These are phyloP conservation scores for Pantherophis vulpinus DNA, from an alignment of 2,797 vertebrate species.

Conservation along the genomic window DNA sequence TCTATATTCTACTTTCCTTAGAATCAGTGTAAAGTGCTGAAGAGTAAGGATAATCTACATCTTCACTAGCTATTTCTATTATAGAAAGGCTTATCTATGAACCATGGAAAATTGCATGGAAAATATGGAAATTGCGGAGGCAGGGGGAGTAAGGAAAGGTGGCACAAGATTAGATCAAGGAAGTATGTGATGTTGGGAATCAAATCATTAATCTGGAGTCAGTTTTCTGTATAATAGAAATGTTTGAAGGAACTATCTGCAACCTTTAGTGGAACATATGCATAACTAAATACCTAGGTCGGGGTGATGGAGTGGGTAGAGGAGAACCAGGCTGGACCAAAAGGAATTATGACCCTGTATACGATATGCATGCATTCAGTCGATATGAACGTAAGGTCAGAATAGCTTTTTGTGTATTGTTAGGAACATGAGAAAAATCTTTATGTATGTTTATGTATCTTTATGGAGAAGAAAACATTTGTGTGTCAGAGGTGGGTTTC, in stretches of 20 bases:
- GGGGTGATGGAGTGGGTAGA: neutral
- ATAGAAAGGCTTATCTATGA: neutral
- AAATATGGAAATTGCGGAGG: neutral
- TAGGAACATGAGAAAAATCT: neutral
- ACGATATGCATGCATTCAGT: neutral
- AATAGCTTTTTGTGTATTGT: neutral
- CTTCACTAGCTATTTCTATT: neutral
- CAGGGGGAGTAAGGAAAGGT: neutral
- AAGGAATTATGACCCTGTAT: neutral
- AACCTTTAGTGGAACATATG: neutral
- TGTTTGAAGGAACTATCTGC: neutral
- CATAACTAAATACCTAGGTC: neutral
- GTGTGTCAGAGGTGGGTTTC: no score
- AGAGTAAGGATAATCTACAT: neutral
- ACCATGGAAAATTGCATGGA: neutral
- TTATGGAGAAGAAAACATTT: neutral
- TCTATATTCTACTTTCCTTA: neutral
- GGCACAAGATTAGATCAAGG: no score
- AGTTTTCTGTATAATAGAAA: neutral
- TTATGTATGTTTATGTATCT: neutral
- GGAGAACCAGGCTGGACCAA: neutral
- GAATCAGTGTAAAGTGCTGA: neutral
- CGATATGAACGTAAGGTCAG: neutral
- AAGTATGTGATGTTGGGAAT: neutral
- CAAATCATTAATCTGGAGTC: neutral